Evolutionary conservation across 1,140 invertebrate genomes (phyloP).

Genomic region (Cyphomyrmex costatus): DNA sequence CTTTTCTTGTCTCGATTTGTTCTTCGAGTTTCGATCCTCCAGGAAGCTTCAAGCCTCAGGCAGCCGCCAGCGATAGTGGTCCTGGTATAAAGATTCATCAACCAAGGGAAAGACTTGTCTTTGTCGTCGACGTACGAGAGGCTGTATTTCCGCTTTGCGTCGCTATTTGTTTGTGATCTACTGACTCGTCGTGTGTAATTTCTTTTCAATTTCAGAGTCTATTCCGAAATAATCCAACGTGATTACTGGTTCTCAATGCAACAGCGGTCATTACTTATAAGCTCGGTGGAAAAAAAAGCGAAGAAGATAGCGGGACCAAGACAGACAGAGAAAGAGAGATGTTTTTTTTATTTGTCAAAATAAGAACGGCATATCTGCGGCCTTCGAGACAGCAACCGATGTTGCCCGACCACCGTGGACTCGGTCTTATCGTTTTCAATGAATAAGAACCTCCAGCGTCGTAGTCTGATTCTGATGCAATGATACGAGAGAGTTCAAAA

Average conservation of each 20-base stretch:
- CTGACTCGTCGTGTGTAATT: neutral
- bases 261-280: slow-evolving; percentile 59
- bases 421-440: slow-evolving; percentile 44
- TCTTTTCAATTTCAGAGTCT: neutral
- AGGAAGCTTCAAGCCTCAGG: slow-evolving; percentile 67
- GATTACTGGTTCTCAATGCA: slow-evolving; percentile 46
- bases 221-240: neutral
- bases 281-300: neutral
- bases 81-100: slow-evolving; percentile 72
- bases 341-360: slow-evolving; percentile 35
- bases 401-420: slow-evolving; percentile 62
- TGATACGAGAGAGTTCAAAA: neutral
- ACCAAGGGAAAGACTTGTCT: slow-evolving; percentile 40
- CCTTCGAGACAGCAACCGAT: slow-evolving; percentile 66
- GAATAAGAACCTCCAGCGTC: neutral
- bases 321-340: neutral
- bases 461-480: neutral
- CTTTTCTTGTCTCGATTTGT: neutral
- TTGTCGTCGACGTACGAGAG: slow-evolving; percentile 9
- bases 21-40: neutral
- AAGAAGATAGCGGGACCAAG: neutral
- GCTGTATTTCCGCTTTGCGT: neutral
- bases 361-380: slow-evolving; percentile 60
- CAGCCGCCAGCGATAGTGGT: slow-evolving; percentile 47
- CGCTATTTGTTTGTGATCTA: neutral